These are phyloP conservation scores for Panagrolaimus sp. DNA, from an alignment of 1,140 invertebrate genomes.

Conservation along the genomic window DNA sequence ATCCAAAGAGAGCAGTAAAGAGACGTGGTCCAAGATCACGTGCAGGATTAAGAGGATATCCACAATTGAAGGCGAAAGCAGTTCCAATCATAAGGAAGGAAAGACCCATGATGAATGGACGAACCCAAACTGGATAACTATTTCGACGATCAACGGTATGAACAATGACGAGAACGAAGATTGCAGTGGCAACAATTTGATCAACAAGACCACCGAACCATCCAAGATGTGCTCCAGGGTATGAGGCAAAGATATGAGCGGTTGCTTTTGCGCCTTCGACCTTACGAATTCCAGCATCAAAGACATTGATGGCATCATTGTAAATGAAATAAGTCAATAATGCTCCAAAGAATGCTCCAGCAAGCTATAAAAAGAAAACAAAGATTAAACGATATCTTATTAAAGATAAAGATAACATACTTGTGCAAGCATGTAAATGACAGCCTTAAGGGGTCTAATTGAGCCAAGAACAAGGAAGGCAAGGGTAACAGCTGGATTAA, in stretches of 20 bases:
- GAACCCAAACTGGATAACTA: constrained; percentile 59
- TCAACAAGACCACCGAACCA: constrained; percentile 62
- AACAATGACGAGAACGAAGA: constrained; percentile 50
- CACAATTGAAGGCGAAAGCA: constrained; percentile 61
- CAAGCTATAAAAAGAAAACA: constrained; percentile 37
- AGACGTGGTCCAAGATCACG: constrained; percentile 66
- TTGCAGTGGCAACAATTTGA: constrained; percentile 58
- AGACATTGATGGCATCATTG: constrained; percentile 61
- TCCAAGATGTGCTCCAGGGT: constrained; percentile 62
- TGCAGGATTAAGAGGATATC: constrained; percentile 65
- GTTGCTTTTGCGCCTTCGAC: constrained; percentile 59
- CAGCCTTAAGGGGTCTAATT: constrained; percentile 60
- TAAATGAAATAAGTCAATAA: constrained; percentile 38
- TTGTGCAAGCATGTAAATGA: constrained; percentile 64
- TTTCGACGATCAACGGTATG: constrained; percentile 48
- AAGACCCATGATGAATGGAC: constrained; percentile 36
- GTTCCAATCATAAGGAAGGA: constrained; percentile 58
- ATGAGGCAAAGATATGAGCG: constrained; percentile 66
- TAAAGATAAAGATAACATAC: no score
- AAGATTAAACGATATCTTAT: no score
- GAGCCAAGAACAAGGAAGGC: constrained; percentile 62
- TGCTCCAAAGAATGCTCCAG: constrained; percentile 65
- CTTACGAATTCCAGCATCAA: constrained; percentile 61
- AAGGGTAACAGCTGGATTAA: constrained; percentile 66
- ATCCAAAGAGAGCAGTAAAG: constrained; percentile 64